A percentile compares a stretch with the other conserved stretches of the same genome.
Conservation (phyloP, 2,113 vertebrate species). For the Cebus imitator region DNA sequence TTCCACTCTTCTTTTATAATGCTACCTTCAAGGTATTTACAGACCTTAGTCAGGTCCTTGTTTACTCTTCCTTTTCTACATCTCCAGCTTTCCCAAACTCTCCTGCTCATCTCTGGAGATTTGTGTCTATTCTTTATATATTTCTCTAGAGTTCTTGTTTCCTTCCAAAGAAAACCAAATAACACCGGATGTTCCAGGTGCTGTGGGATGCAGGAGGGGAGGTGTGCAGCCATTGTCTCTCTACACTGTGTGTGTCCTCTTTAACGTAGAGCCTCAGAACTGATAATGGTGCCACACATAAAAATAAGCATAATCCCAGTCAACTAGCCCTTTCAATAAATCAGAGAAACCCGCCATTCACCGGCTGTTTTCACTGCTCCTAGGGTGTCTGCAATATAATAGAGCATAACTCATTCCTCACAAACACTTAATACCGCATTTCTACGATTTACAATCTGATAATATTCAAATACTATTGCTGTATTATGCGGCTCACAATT, state of each 20-base stretch:
- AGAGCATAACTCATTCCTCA: constrained; percentile 70
- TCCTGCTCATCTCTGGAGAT: not conserved
- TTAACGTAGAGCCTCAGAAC: constrained; percentile 9
- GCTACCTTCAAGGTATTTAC: not conserved
- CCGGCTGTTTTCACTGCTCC: constrained; percentile 57
- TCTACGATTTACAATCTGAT: constrained; percentile 78
- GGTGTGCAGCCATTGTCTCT: not conserved
- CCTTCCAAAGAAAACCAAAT: constrained; percentile 21
- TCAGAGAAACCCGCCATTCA: constrained; percentile 50
- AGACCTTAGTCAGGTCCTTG: not conserved
- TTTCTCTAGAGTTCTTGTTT: not conserved
- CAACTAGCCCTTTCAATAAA: constrained; percentile 70
- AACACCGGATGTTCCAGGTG: constrained; percentile 22
- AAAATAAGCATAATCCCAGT: constrained; percentile 60
- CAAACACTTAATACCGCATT: constrained; percentile 77
- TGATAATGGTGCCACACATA: constrained; percentile 46
- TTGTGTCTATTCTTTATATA: not conserved
- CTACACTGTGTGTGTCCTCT: not conserved
- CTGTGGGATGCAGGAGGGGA: not conserved
- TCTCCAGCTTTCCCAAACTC: not conserved
- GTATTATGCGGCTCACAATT: constrained; percentile 81
- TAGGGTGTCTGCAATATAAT: constrained; percentile 64
- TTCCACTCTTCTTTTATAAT: constrained; percentile 6
- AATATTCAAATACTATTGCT: constrained; percentile 80
- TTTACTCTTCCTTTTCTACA: not conserved